Conservation (phyloP, 2,113 vertebrate genomes). For the Odobenus rosmarus region DNA sequence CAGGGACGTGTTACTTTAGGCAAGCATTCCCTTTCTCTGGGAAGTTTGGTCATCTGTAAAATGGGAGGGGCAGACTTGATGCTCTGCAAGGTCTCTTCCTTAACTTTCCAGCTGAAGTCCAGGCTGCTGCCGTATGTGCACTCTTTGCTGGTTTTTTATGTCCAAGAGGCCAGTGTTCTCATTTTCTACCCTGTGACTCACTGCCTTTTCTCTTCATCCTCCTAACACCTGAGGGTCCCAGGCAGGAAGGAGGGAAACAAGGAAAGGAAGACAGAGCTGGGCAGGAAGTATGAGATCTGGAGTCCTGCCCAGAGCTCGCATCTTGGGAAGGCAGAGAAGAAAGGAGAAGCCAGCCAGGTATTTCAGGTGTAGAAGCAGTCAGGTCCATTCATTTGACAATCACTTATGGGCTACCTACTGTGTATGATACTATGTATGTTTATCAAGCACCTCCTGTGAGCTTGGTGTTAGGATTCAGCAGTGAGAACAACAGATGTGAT, state of each 20-base stretch:
- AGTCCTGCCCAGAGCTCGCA: neutral
- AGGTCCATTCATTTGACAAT: neutral
- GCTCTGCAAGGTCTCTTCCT: neutral
- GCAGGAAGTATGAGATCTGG: neutral
- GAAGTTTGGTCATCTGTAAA: neutral
- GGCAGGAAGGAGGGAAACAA: neutral
- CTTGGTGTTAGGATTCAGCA: neutral
- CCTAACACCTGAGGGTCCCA: neutral
- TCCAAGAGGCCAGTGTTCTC: neutral
- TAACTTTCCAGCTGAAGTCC: neutral
- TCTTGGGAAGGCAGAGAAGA: neutral
- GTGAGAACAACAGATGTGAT: neutral
- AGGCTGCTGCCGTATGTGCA: rapidly evolving
- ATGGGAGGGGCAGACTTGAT: neutral
- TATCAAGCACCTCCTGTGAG: neutral
- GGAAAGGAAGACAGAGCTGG: neutral
- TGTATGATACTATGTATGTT: no score
- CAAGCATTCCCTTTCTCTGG: neutral
- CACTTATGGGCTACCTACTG: neutral
- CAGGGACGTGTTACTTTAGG: neutral
- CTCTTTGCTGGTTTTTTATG: neutral
- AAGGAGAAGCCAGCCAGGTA: neutral
- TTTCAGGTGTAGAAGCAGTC: neutral
- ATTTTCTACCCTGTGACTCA: neutral
- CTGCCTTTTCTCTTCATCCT: neutral